Conservation (phyloP, 2,797 vertebrate species). For the Galago senegalensis region DNA sequence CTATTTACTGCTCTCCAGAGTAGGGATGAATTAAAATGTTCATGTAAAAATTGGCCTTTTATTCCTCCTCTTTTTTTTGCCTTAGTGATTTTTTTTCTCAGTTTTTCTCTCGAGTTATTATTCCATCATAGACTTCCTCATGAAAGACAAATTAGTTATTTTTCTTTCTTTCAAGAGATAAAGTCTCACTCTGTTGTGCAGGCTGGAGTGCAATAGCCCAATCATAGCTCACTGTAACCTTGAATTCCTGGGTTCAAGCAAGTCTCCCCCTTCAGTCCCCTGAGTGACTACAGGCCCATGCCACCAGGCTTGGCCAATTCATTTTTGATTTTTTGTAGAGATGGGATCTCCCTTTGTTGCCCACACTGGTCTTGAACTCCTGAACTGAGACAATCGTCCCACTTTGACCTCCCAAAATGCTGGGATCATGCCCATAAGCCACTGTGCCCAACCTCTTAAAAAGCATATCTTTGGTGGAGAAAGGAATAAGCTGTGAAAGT, state of each 20-base stretch:
- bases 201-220: not conserved
- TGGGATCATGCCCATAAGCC: not conserved
- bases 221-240: not conserved
- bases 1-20: not conserved
- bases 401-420: not conserved
- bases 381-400: not conserved
- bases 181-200: not conserved
- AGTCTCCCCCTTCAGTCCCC: not conserved
- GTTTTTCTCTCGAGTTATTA: conserved; percentile 19
- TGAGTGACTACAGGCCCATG: not conserved
- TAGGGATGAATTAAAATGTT: not conserved
- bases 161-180: not conserved
- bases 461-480: not conserved
- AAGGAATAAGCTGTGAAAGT: not conserved
- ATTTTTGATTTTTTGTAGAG: not conserved
- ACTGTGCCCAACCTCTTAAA: too few species aligned
- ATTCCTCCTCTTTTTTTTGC: not conserved
- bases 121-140: not conserved
- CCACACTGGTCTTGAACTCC: not conserved
- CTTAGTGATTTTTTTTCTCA: not conserved
- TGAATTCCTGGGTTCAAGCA: not conserved
- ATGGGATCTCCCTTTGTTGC: not conserved
- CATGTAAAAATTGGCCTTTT: not conserved
- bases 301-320: not conserved
- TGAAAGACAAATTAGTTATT: not conserved